Base-by-base conservation (phyloP, 2,113 vertebrate genomes). In the Actinemys pallida region DNA sequence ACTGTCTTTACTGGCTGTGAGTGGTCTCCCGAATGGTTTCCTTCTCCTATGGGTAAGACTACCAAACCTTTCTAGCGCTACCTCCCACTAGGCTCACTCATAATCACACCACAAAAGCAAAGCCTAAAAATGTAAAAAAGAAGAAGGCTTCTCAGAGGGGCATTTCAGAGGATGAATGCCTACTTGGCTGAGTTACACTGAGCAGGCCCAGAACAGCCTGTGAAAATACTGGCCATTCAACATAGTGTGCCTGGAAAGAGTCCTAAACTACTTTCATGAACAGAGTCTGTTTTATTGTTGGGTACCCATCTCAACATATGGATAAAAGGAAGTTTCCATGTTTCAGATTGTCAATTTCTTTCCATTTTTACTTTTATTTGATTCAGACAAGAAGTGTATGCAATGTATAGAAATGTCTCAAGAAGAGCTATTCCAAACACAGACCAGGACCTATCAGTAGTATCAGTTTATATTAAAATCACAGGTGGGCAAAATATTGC, bases 361-460 rank as follows among this genome's bases (percentile, higher is more conserved):
- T 76, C 39, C 24, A 13, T 25, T 47, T 47, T 78, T 76, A 76
- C 75, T 76, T 76, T 47, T 78, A 78, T 78, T 25, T 14, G 25
- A 45, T 47, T 27, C 22, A 78, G 39, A 47, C 12, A 76, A 76
- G 35, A 72, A 17, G 25, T 47, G 42, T 27, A 78, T 27, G n/a
- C 25, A 45, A 47, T 47, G 10, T 47, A 76, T 25, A 76, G 42
- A 76, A 45, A 76, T 78, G 12, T 76, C 72, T 76, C 39, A 42
- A 25, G 72, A 45, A 76, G 24, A 86, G 19, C n/a, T 90, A 82
- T 93, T 96, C 54, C 76, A 93, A 53, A 88, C 90, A 76, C 7
- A 92, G 62, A 84, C 2, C 65, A 0, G 47, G 50, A 50, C 91
- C 75, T 2, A 16, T 27, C 42, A 25, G 13, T 78, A 47, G 24